phyloP scores from a whole-genome alignment of 2,797 vertebrate species.

The Heteromormyrus szaboi region DNA sequence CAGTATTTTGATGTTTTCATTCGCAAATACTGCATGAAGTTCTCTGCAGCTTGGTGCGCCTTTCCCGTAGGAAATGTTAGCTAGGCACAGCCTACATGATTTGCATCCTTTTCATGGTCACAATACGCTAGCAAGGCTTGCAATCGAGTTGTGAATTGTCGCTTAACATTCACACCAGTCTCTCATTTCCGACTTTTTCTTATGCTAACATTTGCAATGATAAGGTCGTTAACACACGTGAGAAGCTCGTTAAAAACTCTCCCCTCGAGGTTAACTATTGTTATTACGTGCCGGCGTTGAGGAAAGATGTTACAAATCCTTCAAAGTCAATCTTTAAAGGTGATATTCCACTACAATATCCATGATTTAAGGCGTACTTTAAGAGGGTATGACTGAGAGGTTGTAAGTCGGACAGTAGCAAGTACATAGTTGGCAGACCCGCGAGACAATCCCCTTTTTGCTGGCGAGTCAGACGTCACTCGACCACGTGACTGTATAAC shows the following conservation, averaged over 20 bases:
- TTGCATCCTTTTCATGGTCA: conserved; percentile 33
- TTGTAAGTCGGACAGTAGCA: background rate
- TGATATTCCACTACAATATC: background rate
- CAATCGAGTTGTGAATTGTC: conserved; percentile 64
- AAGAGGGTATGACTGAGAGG: background rate
- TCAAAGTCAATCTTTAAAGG: background rate
- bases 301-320: background rate
- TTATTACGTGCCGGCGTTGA: conserved; percentile 42
- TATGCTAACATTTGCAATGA: conserved; percentile 69
- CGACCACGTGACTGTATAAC: background rate
- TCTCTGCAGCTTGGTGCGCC: conserved; percentile 15
- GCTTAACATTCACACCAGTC: conserved; percentile 70
- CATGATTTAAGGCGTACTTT: background rate
- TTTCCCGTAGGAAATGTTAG: conserved; percentile 40
- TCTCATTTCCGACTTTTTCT: conserved; percentile 84
- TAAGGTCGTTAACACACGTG: conserved; percentile 76
- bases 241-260: conserved; percentile 52
- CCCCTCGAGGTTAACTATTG: conserved; percentile 59
- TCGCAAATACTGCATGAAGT: background rate
- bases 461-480: background rate
- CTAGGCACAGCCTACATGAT: conserved; percentile 16
- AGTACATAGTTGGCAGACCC: background rate
- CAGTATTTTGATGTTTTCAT: background rate
- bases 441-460: background rate
- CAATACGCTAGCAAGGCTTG: conserved; percentile 52